Conservation (phyloP, 1,140 invertebrate genomes). For the Ips nitidus region DNA sequence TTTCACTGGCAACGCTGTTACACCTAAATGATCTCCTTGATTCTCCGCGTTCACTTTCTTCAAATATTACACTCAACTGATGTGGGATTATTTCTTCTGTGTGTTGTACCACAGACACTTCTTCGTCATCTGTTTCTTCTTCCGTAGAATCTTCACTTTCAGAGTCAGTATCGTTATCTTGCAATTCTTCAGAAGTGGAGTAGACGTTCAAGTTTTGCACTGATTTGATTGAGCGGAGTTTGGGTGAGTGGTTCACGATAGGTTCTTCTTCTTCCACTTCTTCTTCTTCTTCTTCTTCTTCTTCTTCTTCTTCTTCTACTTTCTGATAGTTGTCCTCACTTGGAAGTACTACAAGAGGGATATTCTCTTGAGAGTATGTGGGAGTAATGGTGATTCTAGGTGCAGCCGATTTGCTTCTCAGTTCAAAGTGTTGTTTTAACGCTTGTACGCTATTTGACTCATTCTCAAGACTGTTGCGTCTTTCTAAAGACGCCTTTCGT, state of each 20-base stretch:
- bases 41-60: conserved; percentile 56
- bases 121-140: conserved; percentile 35
- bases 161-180: conserved; percentile 38
- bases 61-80: conserved; percentile 60
- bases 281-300: conserved; percentile 27
- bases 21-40: conserved; percentile 39
- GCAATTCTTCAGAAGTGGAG: conserved; percentile 34
- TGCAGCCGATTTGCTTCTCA: conserved; percentile 32
- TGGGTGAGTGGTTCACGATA: conserved; percentile 3
- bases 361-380: conserved; percentile 28
- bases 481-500: conserved; percentile 29
- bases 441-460: conserved; percentile 25
- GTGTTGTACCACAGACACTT: conserved; percentile 36
- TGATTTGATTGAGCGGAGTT: conserved; percentile 54
- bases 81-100: conserved; percentile 46
- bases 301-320: conserved; percentile 20
- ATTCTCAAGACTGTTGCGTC: conserved; percentile 33
- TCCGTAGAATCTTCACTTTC: conserved; percentile 35
- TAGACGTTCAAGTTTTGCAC: conserved; percentile 54
- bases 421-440: conserved; percentile 29
- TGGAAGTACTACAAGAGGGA: conserved; percentile 7
- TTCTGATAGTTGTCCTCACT: conserved; percentile 27
- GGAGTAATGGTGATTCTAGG: conserved; percentile 40
- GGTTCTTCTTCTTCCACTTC: conserved; percentile 42
- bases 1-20: conserved; percentile 47